Evolutionary conservation across 2,797 vertebrate species (phyloP), one percentile per base, ranked within the genome.

Genomic region (Sebastes paucispinis): DNA sequence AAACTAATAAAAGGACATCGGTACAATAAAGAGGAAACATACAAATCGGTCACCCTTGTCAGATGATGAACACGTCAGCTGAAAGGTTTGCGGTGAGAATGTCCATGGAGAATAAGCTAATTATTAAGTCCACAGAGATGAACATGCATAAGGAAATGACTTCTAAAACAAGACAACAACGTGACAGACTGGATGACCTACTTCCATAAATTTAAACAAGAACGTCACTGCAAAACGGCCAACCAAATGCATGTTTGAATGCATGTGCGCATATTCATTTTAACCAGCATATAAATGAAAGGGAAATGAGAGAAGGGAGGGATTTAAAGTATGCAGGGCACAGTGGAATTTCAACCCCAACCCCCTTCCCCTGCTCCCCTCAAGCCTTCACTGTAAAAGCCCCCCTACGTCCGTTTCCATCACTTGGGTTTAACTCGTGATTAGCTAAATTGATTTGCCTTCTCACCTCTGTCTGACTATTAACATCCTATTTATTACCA

Each of bases 271-370:
- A 78, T 83, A 85, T 89, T 92, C 76, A 89, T 84, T 92, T 85
- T 67, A 86, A 83, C 82, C 80, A 80, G 80, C 68, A 78, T 87
- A 74, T 86, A 87, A 92, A 88, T 80, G 50, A 89, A 88, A 89
- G 83, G 78, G 86, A 87, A 88, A 91, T 70, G 74, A 77, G 81
- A 89, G 82, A 82, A 55, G 84, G 90, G 84, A 82, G 90, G 82
- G 87, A 83, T 89, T 86, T 87, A 75, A 92, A 91, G 88, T 88
- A 93, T 91, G 91, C 85, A 84, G 80, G 83, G 78, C 92, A 90
- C 84, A 86, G 82, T 87, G 91, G 92, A 94, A 93, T 94, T 91
- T 93, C 84, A 85, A 81, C 85, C 84, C 39, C 86, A 80, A 80
- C 83, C 78, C 87, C 80, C 83, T 32, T 63, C 68, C 58, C 62